A percentile compares a stretch with the other conserved stretches of the same genome.
Conservation (phyloP, 2,797 vertebrate species). For the Pyrocephalus nanus region DNA sequence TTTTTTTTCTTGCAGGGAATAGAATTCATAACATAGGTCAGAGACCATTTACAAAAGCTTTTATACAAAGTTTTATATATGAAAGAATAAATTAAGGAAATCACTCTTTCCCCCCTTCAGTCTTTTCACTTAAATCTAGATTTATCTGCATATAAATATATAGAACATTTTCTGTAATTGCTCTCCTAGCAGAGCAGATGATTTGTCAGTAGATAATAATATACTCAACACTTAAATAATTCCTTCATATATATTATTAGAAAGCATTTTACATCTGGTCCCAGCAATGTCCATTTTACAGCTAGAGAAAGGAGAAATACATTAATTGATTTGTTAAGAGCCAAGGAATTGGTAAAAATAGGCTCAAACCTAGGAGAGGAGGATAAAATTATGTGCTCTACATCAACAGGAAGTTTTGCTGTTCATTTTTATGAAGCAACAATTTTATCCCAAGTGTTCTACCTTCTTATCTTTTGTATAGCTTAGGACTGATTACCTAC, state of each 20-base stretch:
- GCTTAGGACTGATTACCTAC: neutral
- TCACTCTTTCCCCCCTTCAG: rapidly evolving
- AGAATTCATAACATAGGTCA: neutral
- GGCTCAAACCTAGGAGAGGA: neutral
- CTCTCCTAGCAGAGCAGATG: neutral
- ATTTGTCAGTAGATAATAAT: constrained; percentile 7
- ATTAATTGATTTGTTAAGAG: neutral
- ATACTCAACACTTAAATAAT: constrained; percentile 1
- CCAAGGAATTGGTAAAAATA: neutral
- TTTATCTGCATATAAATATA: neutral
- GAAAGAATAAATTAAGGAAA: neutral
- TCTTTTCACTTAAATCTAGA: neutral
- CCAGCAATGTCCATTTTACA: neutral
- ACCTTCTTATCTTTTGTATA: neutral
- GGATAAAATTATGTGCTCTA: neutral
- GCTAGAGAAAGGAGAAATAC: neutral
- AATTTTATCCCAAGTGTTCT: neutral
- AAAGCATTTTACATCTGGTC: neutral
- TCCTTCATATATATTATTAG: neutral
- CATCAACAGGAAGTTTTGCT: neutral
- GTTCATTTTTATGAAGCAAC: neutral
- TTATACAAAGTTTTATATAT: neutral
- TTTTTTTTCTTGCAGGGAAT: neutral
- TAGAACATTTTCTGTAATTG: constrained; percentile 5
- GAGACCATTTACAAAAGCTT: neutral